Percentiles rank a stretch among this genome's conserved stretches.
Conservation (phyloP, 2,888 invertebrate species). For the Cryptosula pallasiana region DNA sequence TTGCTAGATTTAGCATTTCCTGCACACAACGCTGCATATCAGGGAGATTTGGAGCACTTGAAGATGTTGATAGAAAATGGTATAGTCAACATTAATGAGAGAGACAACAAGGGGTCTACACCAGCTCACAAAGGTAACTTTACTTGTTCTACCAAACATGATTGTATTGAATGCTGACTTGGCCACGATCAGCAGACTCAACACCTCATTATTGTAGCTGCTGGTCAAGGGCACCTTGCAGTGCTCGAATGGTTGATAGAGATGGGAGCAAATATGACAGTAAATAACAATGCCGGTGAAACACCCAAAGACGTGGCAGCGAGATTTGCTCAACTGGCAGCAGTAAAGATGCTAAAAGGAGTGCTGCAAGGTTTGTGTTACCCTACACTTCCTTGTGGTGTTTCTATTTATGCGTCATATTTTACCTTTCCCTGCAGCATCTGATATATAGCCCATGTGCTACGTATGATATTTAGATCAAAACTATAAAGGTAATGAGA, state of each 20-base stretch:
- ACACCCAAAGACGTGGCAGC: conserved; percentile 49
- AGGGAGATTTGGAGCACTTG: conserved; percentile 51
- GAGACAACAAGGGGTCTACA: conserved; percentile 53
- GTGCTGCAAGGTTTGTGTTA: conserved; percentile 19
- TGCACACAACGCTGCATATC: conserved; percentile 53
- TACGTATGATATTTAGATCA: background rate
- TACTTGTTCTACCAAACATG: too few species aligned
- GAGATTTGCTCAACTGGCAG: conserved; percentile 51
- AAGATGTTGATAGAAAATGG: conserved; percentile 53
- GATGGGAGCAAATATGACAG: conserved; percentile 51
- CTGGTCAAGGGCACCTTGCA: conserved; percentile 52
- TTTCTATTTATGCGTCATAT: background rate
- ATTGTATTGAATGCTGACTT: too few species aligned
- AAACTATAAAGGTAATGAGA: background rate
- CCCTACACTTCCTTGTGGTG: background rate
- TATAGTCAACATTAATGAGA: conserved; percentile 53
- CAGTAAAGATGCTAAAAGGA: conserved; percentile 45
- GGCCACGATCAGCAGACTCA: too few species aligned
- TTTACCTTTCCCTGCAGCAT: too few species aligned
- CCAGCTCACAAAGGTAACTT: conserved; percentile 52
- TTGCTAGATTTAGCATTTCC: conserved; percentile 51
- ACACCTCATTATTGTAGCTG: conserved; percentile 44
- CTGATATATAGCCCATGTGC: background rate
- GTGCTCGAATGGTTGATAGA: conserved; percentile 53
- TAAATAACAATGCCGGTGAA: conserved; percentile 50